Base-by-base conservation (phyloP, 2,888 invertebrate species). In the Ormyrus rosae region DNA sequence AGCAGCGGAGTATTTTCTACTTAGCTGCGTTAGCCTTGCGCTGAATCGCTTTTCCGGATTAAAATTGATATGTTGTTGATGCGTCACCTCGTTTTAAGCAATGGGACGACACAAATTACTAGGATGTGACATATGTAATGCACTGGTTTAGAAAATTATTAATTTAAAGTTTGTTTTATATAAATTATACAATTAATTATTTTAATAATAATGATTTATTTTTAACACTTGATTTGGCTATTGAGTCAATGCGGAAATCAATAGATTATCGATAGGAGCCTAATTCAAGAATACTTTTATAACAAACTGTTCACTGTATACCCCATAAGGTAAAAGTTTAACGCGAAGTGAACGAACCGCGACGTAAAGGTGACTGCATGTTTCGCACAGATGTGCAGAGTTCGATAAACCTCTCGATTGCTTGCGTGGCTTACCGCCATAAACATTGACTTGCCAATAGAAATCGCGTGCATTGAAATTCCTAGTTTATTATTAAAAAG, bases 31-130 rank as follows among this genome's bases (percentile, higher is more conserved):
- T 53, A 69, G 63, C 69, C 69, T 68, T 76, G 61, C 69, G 69
- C 76, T 68, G 63, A 61, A 69, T 69, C 63, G 63, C 55, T 76
- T 76, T 76, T 67, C 76, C 69, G 69, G 61, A 76, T 69, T 10
- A 76, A 61, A 68, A 69, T 68, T 69, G 11, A 51, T 51, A 68
- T 53, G 19, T 61, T 19, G 53, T 63, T 34, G 10, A 60, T 55
- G 76, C 48, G 75, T 68, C 67, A 68, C 10, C 10, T 19, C 69
- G 11, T 69, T 61, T 68, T 46, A 34, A 76, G 55, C 11, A 13
- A 56, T 65, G 60, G 19, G 60, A 73, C 65, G 48, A 73, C 19
- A 19, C 19, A 63, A 63, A 55, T 64, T 55, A 55, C 10, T 46
- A 11, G 7, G 53, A n/a, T 61, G 48, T 50, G 7, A n/a, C 10